A percentile compares a stretch with the other conserved stretches of the same genome.
Evolutionary conservation across 2,113 vertebrate genomes (phyloP).

Genomic region (Poecilia latipinna): DNA sequence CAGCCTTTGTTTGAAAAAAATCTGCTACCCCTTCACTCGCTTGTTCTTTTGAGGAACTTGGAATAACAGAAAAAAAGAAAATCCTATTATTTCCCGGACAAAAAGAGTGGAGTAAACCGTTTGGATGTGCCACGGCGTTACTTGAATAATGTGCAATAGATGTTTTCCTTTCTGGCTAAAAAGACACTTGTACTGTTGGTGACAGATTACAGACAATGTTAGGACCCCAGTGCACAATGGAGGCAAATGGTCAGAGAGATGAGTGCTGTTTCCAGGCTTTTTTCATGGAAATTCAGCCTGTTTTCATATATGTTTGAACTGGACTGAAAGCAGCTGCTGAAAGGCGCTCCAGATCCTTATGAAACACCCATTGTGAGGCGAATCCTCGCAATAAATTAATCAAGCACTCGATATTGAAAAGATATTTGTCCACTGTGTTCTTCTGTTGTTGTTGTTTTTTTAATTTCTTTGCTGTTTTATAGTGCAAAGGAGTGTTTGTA

Average conservation of each 20-base stretch:
- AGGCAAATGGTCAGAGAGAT: slow-evolving; percentile 82
- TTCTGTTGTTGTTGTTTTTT: slow-evolving; percentile 12
- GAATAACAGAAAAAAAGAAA: slow-evolving; percentile 41
- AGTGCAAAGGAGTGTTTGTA: slow-evolving; percentile 79
- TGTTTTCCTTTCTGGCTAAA: slow-evolving; percentile 82
- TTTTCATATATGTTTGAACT: slow-evolving; percentile 86
- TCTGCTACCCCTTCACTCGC: slow-evolving; percentile 59
- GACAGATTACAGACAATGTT: slow-evolving; percentile 86
- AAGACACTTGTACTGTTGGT: slow-evolving; percentile 85
- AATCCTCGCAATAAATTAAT: slow-evolving; percentile 86
- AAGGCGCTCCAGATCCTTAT: slow-evolving; percentile 81
- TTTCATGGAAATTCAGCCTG: slow-evolving; percentile 89
- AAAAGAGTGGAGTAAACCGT: slow-evolving; percentile 70
- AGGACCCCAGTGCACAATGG: slow-evolving; percentile 84
- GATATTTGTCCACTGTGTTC: slow-evolving; percentile 79
- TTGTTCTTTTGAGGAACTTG: slow-evolving; percentile 60
- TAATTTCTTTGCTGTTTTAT: slow-evolving; percentile 75
- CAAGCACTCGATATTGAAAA: slow-evolving; percentile 85
- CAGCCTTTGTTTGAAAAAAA: slow-evolving; percentile 59
- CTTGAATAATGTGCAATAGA: slow-evolving; percentile 90
- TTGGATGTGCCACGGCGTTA: slow-evolving; percentile 70
- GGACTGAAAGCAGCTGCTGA: slow-evolving; percentile 83
- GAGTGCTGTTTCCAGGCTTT: slow-evolving; percentile 88
- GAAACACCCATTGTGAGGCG: slow-evolving; percentile 89
- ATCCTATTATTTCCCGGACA: slow-evolving; percentile 53